Conservation (phyloP, 2,888 invertebrate species). For the Diplazon laetatorius region DNA sequence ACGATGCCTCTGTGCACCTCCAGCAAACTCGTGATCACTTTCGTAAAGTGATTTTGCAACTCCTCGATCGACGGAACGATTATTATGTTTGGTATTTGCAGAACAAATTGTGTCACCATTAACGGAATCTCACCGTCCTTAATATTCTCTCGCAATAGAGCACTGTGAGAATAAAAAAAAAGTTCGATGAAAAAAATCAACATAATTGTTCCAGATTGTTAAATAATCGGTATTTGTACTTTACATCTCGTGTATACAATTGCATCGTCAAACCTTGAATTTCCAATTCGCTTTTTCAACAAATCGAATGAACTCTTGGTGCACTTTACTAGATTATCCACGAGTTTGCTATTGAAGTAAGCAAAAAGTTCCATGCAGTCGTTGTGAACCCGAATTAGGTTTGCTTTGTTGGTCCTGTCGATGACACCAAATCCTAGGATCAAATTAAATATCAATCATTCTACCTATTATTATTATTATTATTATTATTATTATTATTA, state of each 20-base stretch:
- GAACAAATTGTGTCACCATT: conserved; percentile 86
- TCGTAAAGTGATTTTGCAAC: conserved; percentile 87
- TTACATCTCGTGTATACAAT: background rate
- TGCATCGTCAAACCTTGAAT: conserved; percentile 70
- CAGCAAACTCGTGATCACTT: conserved; percentile 87
- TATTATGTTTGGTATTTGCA: conserved; percentile 86
- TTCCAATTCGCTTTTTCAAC: conserved; percentile 85
- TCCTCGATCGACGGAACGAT: conserved; percentile 88
- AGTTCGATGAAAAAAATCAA: background rate
- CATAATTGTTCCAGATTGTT: background rate
- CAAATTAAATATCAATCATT: background rate
- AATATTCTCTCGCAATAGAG: conserved; percentile 63
- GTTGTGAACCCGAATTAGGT: conserved; percentile 85
- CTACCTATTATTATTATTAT: background rate
- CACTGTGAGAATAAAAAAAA: conserved; percentile 53
- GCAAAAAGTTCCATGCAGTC: conserved; percentile 93
- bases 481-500: too few relatives aligned
- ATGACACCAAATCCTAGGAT: conserved; percentile 86
- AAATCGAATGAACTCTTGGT: conserved; percentile 89
- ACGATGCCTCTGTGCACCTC: conserved; percentile 89
- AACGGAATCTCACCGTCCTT: conserved; percentile 81
- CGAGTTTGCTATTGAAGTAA: conserved; percentile 90
- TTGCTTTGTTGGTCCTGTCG: conserved; percentile 85
- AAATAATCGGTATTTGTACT: background rate
- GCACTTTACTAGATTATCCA: conserved; percentile 89